phyloP scores from a whole-genome alignment of 2,113 vertebrate species.

The Aleadryas rufinucha region DNA sequence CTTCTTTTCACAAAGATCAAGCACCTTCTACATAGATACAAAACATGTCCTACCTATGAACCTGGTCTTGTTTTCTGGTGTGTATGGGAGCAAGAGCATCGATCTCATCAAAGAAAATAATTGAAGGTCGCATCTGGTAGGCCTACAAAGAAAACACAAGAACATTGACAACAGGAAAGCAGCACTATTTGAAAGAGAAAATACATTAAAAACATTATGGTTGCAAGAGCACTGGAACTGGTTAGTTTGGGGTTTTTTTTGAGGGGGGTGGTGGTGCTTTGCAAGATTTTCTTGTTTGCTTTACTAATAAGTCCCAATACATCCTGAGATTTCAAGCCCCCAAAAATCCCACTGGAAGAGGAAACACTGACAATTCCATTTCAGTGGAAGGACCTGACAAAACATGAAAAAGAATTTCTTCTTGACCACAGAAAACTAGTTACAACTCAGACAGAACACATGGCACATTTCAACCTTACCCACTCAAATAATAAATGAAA shows the following conservation, averaged over 20 bases:
- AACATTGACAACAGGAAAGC: background rate
- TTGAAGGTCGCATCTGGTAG: conserved; percentile 86
- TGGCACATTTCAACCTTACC: conserved; percentile 61
- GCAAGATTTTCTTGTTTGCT: background rate
- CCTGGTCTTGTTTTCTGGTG: conserved; percentile 89
- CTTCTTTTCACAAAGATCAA: background rate
- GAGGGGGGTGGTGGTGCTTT: background rate
- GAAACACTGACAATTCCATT: background rate
- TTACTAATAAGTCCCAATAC: background rate
- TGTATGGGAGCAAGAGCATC: conserved; percentile 84
- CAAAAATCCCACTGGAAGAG: background rate
- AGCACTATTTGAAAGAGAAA: background rate
- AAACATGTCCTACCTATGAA: conserved; percentile 79
- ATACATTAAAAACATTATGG: background rate
- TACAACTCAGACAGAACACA: background rate
- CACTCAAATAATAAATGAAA: conserved; percentile 88
- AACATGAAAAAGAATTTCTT: background rate
- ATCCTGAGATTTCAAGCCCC: background rate
- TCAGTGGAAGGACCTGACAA: background rate
- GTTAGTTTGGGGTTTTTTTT: background rate
- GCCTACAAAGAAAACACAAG: conserved; percentile 74
- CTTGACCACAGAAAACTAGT: background rate
- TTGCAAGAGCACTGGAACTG: background rate
- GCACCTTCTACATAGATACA: background rate
- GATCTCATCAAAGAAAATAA: conserved; percentile 93